Evolutionary conservation across 1,140 invertebrate species (phyloP).

Genomic region (Danaus plexippus): DNA sequence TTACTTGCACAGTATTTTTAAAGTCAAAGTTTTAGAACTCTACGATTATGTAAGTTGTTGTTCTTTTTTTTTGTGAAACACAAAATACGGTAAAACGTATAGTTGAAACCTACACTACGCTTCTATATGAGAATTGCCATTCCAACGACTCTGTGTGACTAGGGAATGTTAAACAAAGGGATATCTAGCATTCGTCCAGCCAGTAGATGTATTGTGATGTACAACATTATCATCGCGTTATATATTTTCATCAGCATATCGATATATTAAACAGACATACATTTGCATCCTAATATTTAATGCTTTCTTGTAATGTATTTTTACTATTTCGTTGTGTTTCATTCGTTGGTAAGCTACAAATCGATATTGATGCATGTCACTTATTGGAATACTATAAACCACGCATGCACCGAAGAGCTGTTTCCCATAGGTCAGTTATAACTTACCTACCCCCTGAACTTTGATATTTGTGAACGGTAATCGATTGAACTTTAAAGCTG

Average conservation of each 20-base stretch:
- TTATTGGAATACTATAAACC: slow-evolving; percentile 28
- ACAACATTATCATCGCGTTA: background rate
- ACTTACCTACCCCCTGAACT: slow-evolving; percentile 19
- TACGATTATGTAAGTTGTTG: too few relatives aligned
- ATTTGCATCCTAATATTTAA: too few relatives aligned
- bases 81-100: too few relatives aligned
- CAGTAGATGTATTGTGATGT: slow-evolving; percentile 14
- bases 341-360: slow-evolving; percentile 11
- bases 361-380: slow-evolving; percentile 46
- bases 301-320: too few relatives aligned
- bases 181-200: slow-evolving; percentile 40
- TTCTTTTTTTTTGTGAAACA: too few relatives aligned
- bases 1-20: too few relatives aligned
- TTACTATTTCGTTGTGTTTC: too few relatives aligned
- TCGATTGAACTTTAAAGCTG: slow-evolving; percentile 10
- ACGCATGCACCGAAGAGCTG: slow-evolving; percentile 44
- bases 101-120: background rate
- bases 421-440: slow-evolving; percentile 51
- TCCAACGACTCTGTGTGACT: slow-evolving; percentile 23
- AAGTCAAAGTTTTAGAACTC: too few relatives aligned
- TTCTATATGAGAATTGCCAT: slow-evolving; percentile 45
- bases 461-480: slow-evolving; percentile 1
- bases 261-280: too few relatives aligned
- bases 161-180: slow-evolving; percentile 45
- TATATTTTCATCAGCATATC: too few relatives aligned